Evolutionary conservation across 2,888 invertebrate species (phyloP), one percentile per base, ranked within the genome.

Genomic region (Drosophila robusta): DNA sequence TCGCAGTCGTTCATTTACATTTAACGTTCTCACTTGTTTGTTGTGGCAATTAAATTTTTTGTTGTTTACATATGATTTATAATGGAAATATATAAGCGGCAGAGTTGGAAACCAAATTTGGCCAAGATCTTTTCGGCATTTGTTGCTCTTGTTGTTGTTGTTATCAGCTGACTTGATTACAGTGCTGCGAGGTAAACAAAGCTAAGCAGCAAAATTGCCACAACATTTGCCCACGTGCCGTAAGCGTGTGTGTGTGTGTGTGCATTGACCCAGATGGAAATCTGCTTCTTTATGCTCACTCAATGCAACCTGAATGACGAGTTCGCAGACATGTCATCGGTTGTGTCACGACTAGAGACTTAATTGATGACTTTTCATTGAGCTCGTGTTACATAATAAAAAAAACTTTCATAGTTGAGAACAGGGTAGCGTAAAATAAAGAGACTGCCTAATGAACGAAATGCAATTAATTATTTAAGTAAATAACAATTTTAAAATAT

Each of bases 91-190:
- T 65, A 56, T 65, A 56, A 14, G 41, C 45, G 24, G n/a, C 47
- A 11, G 16, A 39, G 36, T 34, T 60, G 54, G 58, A 45, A 65
- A 50, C 50, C 36, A 63, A 72, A 61, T 57, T 73, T 57, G 60
- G 46, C 78, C 62, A 68, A 77, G 80, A 74, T 63, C 51, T 45
- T n/a, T 34, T 18, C 45, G 22, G 41, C 22, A 0, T n/a, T 26
- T 49, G 36, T 46, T 36, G 22, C 42, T 45, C 32, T 51, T 63
- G 18, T 45, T 41, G 39, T 38, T 65, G 26, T 50, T 34, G 69
- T 26, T 66, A 79, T 78, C 80, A 79, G 76, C 68, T 79, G 71
- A 68, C 71, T 80, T 54, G 58, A 80, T 79, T 79, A 75, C 67
- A 75, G 24, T 60, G 55, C 51, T 44, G 26, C 57, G n/a, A 50